These are phyloP conservation scores for Calliphora vicina DNA, from an alignment of 1,140 invertebrate species.

Conservation along the genomic window DNA sequence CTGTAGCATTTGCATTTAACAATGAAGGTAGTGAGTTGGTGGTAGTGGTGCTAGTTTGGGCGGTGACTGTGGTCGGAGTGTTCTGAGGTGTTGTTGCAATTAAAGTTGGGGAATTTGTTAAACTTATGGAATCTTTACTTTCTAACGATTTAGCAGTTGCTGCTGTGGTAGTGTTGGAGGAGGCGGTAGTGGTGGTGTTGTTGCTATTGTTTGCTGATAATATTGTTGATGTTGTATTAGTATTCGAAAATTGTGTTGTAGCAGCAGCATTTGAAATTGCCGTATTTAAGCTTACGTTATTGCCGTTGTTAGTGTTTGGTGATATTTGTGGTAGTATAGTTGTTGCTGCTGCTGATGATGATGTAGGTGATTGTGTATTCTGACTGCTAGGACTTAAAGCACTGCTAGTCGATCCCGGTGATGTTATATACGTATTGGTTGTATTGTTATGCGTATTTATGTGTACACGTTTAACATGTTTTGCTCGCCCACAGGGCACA, in stretches of 20 bases:
- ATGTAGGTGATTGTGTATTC: not conserved
- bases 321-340: slow-evolving; percentile 6
- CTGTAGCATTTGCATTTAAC: not conserved
- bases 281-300: not conserved
- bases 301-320: not conserved
- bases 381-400: not conserved
- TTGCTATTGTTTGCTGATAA: slow-evolving; percentile 2
- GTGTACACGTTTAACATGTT: slow-evolving; percentile 47
- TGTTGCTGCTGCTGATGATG: not conserved
- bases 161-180: not conserved
- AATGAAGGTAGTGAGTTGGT: not conserved
- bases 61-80: not conserved
- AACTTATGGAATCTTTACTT: not conserved
- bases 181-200: not conserved
- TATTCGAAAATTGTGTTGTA: not conserved
- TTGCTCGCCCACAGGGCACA: slow-evolving; percentile 53
- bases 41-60: not conserved
- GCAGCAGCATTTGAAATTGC: not conserved
- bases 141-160: not conserved
- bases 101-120: not conserved
- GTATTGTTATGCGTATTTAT: not conserved
- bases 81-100: not conserved
- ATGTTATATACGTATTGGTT: not conserved
- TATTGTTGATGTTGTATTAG: not conserved
- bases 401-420: not conserved